Base-by-base conservation (phyloP, 2,888 invertebrate species). In the Autographa gamma region DNA sequence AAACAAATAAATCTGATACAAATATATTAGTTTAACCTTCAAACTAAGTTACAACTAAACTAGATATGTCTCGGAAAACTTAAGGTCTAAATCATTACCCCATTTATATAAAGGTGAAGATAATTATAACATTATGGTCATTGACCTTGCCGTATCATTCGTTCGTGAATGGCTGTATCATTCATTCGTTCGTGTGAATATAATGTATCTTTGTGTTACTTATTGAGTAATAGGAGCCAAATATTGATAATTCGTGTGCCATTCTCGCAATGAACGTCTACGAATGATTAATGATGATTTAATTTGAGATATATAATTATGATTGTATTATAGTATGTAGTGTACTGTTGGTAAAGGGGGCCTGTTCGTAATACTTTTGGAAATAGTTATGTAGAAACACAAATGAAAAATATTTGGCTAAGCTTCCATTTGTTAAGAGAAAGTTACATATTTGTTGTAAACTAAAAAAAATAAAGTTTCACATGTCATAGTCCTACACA, bases 61-160 rank as follows among this genome's bases (percentile, higher is more conserved):
- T 73, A 75, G 59, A 63, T 71, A 69, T 58, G 66, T 71, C 80
- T 81, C 32, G 59, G 77, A 76, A 74, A 71, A 71, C 7, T 41
- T 80, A 79, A 82, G 81, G 82, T 81, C 83, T 79, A 68, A 82
- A 70, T 76, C 73, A 82, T 82, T 82, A 82, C 58, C 38, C 66
- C 69, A 74, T 71, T 69, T 71, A 60, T 67, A 61, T 73, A 68
- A 58, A 81, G 73, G 80, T 74, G 80, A 76, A 52, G 66, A 73
- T 83, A 75, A 81, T 82, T 81, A 82, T 59, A 16, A 43, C 25
- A 63, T 64, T 79, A 82, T 75, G 74, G 72, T 43, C 69, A 77
- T 48, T 62, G 82, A 74, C 84, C 84, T 84, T 84, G 81, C 82
- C 79, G 82, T 82, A 74, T 63, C 52, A 60, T 77, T 58, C 60